phyloP scores from a whole-genome alignment of 2,888 invertebrate species.

The Deilephila porcellus region DNA sequence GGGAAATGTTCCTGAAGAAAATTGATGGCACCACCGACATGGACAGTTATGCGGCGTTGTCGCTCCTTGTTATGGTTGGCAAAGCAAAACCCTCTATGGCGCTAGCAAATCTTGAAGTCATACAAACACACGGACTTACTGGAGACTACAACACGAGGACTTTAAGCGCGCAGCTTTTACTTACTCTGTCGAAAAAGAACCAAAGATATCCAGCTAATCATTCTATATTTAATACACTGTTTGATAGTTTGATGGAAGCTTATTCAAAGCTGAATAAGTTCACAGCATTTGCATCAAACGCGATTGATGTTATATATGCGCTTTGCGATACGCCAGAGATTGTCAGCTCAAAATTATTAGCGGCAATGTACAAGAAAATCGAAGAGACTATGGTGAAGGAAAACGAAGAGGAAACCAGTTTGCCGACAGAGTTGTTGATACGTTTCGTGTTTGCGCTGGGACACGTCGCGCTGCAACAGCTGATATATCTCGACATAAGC shows the following conservation, averaged over 20 bases:
- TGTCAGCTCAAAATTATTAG: constrained; percentile 77
- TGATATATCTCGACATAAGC: constrained; percentile 92
- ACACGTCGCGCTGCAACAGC: constrained; percentile 90
- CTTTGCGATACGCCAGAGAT: constrained; percentile 85
- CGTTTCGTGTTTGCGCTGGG: constrained; percentile 88
- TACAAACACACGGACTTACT: constrained; percentile 89
- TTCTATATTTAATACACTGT: constrained; percentile 64
- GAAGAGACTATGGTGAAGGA: constrained; percentile 69
- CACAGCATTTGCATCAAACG: constrained; percentile 77
- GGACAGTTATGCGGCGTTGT: constrained; percentile 90
- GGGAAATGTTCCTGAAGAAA: constrained; percentile 93
- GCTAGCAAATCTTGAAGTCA: constrained; percentile 88
- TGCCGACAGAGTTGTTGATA: constrained; percentile 74
- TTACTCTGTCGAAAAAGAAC: constrained; percentile 65
- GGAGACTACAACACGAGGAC: constrained; percentile 73
- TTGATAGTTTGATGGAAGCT: constrained; percentile 73
- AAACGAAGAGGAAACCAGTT: constrained; percentile 63
- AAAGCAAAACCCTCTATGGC: constrained; percentile 86
- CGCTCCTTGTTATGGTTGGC: constrained; percentile 90
- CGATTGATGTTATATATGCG: constrained; percentile 83
- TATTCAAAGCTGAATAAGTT: constrained; percentile 80
- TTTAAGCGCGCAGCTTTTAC: constrained; percentile 67
- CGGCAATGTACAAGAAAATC: constrained; percentile 76
- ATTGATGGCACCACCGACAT: constrained; percentile 87
- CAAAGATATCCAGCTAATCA: constrained; percentile 75